Percentiles rank a stretch among this genome's conserved stretches.
Evolutionary conservation across 2,797 vertebrate genomes (phyloP).

Genomic region (Paratrypauchen microcephalus): DNA sequence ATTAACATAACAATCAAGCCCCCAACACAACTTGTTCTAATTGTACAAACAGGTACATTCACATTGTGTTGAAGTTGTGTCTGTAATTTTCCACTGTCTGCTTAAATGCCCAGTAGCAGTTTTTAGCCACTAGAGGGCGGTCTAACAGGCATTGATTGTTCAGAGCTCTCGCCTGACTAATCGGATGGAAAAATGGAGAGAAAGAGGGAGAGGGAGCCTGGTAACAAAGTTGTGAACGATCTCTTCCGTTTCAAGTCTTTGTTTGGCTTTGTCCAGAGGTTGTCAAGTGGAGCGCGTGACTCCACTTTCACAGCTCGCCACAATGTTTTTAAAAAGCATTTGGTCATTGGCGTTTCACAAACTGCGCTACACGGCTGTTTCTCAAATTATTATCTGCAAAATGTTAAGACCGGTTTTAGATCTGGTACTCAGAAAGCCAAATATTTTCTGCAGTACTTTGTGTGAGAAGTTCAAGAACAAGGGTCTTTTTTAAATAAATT

Average conservation of each 20-base stretch:
- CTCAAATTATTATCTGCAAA: too few relatives aligned
- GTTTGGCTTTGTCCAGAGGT: conserved; percentile 16
- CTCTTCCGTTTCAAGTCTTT: conserved; percentile 28
- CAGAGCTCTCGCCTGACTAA: conserved; percentile 46
- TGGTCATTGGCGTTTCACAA: background rate
- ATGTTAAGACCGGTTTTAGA: too few relatives aligned
- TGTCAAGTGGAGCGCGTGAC: conserved; percentile 20
- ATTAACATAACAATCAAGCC: background rate
- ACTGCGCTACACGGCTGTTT: too few relatives aligned
- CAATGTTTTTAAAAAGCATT: background rate
- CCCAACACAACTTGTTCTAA: background rate
- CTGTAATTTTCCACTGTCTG: conserved; percentile 62
- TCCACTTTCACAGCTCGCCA: conserved; percentile 8
- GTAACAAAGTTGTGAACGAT: conserved; percentile 43
- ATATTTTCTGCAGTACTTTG: too few relatives aligned
- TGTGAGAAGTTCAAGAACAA: too few relatives aligned
- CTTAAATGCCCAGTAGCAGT: conserved; percentile 21
- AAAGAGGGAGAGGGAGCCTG: conserved; percentile 23
- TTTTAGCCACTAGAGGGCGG: conserved; percentile 49
- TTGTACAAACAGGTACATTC: background rate
- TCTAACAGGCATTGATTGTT: conserved; percentile 51
- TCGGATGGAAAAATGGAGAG: conserved; percentile 53
- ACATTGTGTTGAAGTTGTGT: background rate
- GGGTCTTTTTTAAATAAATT: too few relatives aligned
- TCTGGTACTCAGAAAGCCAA: too few relatives aligned